These are phyloP conservation scores for Drosophila ustulata DNA, from an alignment of 2,888 invertebrate genomes.

Conservation along the genomic window DNA sequence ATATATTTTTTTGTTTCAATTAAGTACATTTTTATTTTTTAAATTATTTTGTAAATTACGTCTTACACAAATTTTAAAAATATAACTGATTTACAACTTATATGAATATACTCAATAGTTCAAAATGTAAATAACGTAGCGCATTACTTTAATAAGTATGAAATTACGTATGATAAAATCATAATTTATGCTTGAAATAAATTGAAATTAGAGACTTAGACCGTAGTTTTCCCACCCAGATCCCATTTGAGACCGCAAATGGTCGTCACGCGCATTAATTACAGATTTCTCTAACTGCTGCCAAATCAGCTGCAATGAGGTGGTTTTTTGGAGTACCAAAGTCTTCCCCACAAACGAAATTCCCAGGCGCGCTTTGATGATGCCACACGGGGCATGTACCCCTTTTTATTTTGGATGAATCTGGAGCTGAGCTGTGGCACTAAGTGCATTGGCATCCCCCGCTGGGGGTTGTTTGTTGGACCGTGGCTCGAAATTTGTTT, in stretches of 20 bases:
- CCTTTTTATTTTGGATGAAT: conserved; percentile 36
- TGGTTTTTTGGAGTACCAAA: conserved; percentile 10
- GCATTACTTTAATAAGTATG: not conserved
- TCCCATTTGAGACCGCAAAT: conserved; percentile 40
- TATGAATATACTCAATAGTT: too few relatives aligned
- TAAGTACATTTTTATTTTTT: too few relatives aligned
- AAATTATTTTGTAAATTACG: too few relatives aligned
- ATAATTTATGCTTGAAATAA: not conserved
- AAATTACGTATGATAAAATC: not conserved
- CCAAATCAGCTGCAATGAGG: conserved; percentile 47
- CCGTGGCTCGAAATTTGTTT: conserved; percentile 67
- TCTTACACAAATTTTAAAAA: too few relatives aligned
- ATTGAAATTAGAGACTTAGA: conserved; percentile 3
- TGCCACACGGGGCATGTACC: conserved; percentile 46
- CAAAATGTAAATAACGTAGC: not conserved
- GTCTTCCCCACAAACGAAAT: conserved; percentile 38
- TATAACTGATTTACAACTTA: too few relatives aligned
- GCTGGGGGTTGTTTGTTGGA: conserved; percentile 60
- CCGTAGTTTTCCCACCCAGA: conserved; percentile 6
- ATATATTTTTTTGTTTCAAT: too few relatives aligned
- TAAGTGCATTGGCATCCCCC: conserved; percentile 65
- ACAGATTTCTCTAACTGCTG: conserved; percentile 27
- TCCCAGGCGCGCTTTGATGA: conserved; percentile 55
- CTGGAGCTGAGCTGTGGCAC: conserved; percentile 22
- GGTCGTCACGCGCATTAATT: conserved; percentile 45